Percentiles rank a stretch among this genome's conserved stretches.
These are phyloP conservation scores for Panonychus citri DNA, from an alignment of 1,140 invertebrate genomes.

Conservation along the genomic window DNA sequence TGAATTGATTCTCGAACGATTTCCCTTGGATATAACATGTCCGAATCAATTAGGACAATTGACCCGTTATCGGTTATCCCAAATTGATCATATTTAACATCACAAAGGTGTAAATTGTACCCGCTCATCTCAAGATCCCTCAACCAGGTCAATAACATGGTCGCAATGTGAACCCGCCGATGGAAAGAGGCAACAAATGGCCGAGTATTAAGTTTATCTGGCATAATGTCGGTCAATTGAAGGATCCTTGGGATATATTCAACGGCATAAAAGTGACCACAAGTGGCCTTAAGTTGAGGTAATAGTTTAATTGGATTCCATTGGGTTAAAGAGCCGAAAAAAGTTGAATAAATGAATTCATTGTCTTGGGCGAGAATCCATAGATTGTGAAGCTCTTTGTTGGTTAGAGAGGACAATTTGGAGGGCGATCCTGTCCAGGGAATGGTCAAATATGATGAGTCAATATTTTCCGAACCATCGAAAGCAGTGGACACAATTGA, in stretches of 20 bases:
- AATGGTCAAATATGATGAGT: too few species aligned
- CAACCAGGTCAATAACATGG: slow-evolving; percentile 13
- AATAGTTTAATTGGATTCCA: slow-evolving; percentile 10
- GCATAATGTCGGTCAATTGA: slow-evolving; percentile 8
- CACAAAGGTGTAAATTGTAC: slow-evolving; percentile 19
- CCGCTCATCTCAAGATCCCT: slow-evolving; percentile 10
- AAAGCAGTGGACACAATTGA: too few species aligned
- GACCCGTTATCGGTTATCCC: slow-evolving; percentile 7
- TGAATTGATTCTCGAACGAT: slow-evolving; percentile 1
- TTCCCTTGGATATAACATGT: slow-evolving; percentile 8
- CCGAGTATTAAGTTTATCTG: neutral
- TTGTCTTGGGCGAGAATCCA: slow-evolving; percentile 19
- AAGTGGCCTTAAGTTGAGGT: slow-evolving; percentile 19
- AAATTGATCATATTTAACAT: slow-evolving; percentile 22
- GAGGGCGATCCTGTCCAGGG: too few species aligned
- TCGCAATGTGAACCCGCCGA: neutral
- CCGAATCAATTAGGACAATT: slow-evolving; percentile 5
- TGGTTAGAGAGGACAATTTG: slow-evolving; percentile 2
- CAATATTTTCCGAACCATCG: too few species aligned
- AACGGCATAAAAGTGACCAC: slow-evolving; percentile 20
- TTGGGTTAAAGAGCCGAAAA: slow-evolving; percentile 11
- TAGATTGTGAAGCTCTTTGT: slow-evolving; percentile 7
- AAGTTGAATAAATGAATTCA: slow-evolving; percentile 19
- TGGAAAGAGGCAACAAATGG: neutral
- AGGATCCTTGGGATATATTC: slow-evolving; percentile 17